These are phyloP conservation scores for Gambusia holbrooki DNA, from an alignment of 2,113 vertebrate species.

Conservation along the genomic window DNA sequence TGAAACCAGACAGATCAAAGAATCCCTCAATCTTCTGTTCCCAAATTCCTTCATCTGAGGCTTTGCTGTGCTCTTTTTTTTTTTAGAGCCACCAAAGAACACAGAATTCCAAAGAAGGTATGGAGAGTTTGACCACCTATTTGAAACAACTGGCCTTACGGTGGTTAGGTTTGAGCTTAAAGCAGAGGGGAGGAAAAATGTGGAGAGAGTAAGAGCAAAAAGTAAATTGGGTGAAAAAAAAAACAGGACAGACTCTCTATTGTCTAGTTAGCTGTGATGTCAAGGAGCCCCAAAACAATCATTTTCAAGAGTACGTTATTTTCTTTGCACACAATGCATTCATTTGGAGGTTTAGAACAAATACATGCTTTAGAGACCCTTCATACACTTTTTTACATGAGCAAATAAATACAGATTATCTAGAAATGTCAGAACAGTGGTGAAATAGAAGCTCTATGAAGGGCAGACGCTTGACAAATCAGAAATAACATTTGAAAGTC, in stretches of 20 bases:
- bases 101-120: slow-evolving; percentile 54
- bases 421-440: too few relatives aligned
- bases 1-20: slow-evolving; percentile 81
- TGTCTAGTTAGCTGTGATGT: slow-evolving; percentile 30
- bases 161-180: slow-evolving; percentile 41
- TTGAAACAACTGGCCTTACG: slow-evolving; percentile 53
- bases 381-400: not conserved
- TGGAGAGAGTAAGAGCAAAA: slow-evolving; percentile 19
- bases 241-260: slow-evolving; percentile 23
- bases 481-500: too few relatives aligned
- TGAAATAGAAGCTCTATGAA: too few relatives aligned
- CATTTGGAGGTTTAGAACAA: not conserved
- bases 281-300: not conserved
- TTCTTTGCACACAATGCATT: not conserved
- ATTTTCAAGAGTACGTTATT: not conserved
- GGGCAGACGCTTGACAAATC: too few relatives aligned
- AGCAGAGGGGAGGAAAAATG: slow-evolving; percentile 1
- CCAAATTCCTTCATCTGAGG: slow-evolving; percentile 35
- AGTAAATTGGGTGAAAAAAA: slow-evolving; percentile 7
- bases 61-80: slow-evolving; percentile 23
- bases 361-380: not conserved
- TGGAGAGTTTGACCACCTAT: slow-evolving; percentile 61
- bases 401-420: not conserved
- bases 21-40: slow-evolving; percentile 46
- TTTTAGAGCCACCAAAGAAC: slow-evolving; percentile 60